Conservation (phyloP, 2,113 vertebrate genomes). For the Megaleporinus macrocephalus region DNA sequence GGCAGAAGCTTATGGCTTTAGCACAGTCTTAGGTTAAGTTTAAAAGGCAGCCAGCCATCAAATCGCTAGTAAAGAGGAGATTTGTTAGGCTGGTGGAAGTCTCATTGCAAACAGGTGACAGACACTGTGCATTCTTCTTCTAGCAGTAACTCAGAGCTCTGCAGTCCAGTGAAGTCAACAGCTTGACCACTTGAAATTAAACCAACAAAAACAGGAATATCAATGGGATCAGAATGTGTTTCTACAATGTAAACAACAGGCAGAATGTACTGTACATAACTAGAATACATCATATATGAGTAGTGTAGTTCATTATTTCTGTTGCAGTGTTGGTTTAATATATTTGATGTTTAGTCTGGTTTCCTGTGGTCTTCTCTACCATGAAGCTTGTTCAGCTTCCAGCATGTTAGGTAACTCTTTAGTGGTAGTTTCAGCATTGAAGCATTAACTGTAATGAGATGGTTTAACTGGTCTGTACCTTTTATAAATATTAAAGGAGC, state of each 20-base stretch:
- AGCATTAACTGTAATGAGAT: no score
- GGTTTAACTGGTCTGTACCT: no score
- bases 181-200: background rate
- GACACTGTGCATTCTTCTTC: constrained; percentile 48
- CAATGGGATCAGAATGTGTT: background rate
- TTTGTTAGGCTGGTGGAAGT: constrained; percentile 69
- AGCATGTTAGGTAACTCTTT: no score
- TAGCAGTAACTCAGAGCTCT: constrained; percentile 20
- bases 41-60: constrained; percentile 47
- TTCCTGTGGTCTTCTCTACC: no score
- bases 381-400: no score
- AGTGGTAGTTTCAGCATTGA: no score
- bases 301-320: no score
- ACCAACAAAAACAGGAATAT: background rate
- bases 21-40: constrained; percentile 39
- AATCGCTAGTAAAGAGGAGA: constrained; percentile 54
- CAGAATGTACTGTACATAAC: background rate
- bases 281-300: no score
- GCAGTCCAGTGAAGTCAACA: constrained; percentile 27
- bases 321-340: no score
- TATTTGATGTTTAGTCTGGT: no score
- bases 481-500: no score
- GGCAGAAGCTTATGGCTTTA: constrained; percentile 50
- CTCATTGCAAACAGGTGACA: constrained; percentile 68
- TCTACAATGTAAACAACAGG: background rate